Conservation (phyloP, 2,113 vertebrate species). For the Xiphorhynchus elegans region DNA sequence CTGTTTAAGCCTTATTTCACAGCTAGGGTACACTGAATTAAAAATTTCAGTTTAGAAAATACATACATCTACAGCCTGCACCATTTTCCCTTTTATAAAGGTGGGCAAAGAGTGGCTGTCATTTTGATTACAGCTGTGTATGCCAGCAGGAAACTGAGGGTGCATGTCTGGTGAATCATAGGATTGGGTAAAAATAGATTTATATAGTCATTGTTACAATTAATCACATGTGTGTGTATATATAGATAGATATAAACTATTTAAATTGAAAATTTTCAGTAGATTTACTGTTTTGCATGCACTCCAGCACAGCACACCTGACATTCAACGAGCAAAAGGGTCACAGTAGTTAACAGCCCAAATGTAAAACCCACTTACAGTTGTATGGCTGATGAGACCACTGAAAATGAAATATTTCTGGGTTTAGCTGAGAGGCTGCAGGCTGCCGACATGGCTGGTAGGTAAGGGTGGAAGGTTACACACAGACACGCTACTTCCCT, state of each 20-base stretch:
- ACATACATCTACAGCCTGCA: not conserved
- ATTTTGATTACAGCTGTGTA: not conserved
- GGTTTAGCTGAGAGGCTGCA: not conserved
- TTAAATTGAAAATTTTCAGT: not conserved
- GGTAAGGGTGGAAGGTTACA: not conserved
- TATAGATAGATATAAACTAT: not conserved
- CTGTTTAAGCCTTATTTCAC: not conserved
- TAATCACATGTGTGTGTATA: fast-evolving
- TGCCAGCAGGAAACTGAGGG: not conserved
- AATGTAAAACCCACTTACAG: not conserved
- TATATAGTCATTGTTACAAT: not conserved
- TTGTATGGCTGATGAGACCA: not conserved
- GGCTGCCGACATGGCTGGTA: not conserved
- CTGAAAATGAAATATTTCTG: not conserved
- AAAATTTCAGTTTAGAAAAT: not conserved
- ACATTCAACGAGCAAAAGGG: not conserved
- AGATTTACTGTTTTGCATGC: not conserved
- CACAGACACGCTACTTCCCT: not conserved
- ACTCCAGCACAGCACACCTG: not conserved
- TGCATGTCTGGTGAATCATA: not conserved
- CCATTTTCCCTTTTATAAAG: not conserved
- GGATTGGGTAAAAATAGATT: not conserved
- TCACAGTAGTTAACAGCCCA: not conserved
- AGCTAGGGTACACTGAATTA: not conserved
- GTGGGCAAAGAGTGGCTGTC: not conserved